Evolutionary conservation across 2,888 invertebrate genomes (phyloP).

Genomic region (Plagodis dolabraria): DNA sequence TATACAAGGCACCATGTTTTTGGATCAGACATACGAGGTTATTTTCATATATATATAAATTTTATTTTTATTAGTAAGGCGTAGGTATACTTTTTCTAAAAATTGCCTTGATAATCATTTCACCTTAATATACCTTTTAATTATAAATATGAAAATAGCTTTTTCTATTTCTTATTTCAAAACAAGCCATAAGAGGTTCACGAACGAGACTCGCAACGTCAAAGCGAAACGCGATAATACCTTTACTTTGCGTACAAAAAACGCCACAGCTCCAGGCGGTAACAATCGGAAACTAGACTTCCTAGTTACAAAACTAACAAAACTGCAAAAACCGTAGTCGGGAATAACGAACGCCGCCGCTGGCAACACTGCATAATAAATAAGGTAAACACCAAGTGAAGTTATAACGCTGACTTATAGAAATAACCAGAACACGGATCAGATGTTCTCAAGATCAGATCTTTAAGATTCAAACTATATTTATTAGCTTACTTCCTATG

Average conservation of each 20-base stretch:
- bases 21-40: no score
- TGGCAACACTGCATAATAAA: constrained; percentile 27
- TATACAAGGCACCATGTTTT: no score
- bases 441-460: background rate
- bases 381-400: constrained; percentile 23
- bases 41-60: no score
- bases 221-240: constrained; percentile 16
- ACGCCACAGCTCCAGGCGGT: constrained; percentile 2
- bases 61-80: no score
- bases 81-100: no score
- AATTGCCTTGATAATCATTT: no score
- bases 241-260: constrained; percentile 7
- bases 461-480: no score
- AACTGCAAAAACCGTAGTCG: constrained; percentile 26
- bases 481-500: no score
- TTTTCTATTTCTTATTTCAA: background rate
- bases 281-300: constrained; percentile 30
- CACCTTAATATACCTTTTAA: no score
- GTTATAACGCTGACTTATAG: constrained; percentile 10
- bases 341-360: constrained; percentile 22
- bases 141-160: no score
- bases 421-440: constrained; percentile 2
- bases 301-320: constrained; percentile 26
- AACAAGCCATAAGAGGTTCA: background rate
- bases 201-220: background rate